Base-by-base conservation (phyloP, 2,888 invertebrate species). In the Teleiodes luculella region DNA sequence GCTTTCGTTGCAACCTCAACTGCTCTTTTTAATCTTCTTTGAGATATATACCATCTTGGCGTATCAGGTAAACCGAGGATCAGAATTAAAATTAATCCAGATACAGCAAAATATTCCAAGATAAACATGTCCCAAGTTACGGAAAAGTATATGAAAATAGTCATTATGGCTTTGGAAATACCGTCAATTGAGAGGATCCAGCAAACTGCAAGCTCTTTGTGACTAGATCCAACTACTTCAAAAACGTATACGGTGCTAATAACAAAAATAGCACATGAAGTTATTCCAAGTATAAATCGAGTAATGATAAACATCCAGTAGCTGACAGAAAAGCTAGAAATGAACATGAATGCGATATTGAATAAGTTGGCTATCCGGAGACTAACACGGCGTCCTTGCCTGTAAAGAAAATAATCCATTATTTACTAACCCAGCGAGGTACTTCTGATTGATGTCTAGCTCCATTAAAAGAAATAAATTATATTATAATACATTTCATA, bases 201-300 rank as follows among this genome's bases (percentile, higher is more conserved):
- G 1, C 70, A 62, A 16, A 72, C 76, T 24, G 70, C 74, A 0
- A 68, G 46, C 45, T 90, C 91, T 36, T 90, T 82, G 18, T 83
- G 72, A 41, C 77, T 73, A 0, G 80, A 77, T 1, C 93, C 93
- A 36, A 92, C 83, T 7, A 92, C 74, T 72, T 93, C 93, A 82
- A 93, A 90, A 1, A 91, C 80, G 8, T 92, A 78, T 0, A 84
- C 78, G 28, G 75, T 54, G 11, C 74, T 70, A 3, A 75, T 60
- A 11, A 94, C 91, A 91, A 95, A 93, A 0, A 93, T 92, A 7
- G 95, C 96, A 39, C 95, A 95, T 4, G 94, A 93, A 1, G 94
- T 93, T 37, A 94, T 72, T 0, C 94, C 95, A 7, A 92, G 90
- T 11, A 94, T 72, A 66, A 95, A 93, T 60, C 95, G 65, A 51